These are phyloP conservation scores for Epinephelus coioides DNA, from an alignment of 2,797 vertebrate genomes.

Conservation along the genomic window DNA sequence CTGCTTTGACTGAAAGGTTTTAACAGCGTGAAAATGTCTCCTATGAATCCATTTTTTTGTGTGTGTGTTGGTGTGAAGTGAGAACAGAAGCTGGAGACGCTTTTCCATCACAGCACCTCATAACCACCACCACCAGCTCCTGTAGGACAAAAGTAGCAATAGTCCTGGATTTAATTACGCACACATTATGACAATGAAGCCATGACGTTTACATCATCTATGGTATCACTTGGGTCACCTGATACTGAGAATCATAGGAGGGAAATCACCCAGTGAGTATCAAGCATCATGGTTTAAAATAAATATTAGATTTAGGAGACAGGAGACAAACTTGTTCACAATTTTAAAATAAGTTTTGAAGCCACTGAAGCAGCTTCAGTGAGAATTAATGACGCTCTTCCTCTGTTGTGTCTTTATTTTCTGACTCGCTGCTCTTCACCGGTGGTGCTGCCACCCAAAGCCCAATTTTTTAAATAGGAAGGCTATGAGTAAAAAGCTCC, in stretches of 20 bases:
- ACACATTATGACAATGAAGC: neutral
- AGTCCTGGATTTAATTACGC: neutral
- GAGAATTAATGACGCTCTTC: conserved; percentile 10
- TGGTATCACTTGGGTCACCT: neutral
- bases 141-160: neutral
- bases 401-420: conserved; percentile 33
- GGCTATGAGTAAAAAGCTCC: conserved; percentile 14
- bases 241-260: neutral
- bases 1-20: neutral
- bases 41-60: conserved; percentile 19
- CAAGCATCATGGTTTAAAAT: neutral
- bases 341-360: conserved; percentile 12
- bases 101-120: conserved; percentile 28
- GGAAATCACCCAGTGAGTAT: neutral
- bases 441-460: conserved; percentile 27
- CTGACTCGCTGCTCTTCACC: conserved; percentile 17
- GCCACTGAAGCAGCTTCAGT: neutral
- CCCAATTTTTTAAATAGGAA: neutral
- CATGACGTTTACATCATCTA: neutral
- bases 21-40: conserved; percentile 27
- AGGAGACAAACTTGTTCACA: neutral
- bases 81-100: conserved; percentile 34
- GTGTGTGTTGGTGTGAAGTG: conserved; percentile 35
- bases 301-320: conserved; percentile 8
- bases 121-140: conserved; percentile 14